These are phyloP conservation scores for Micropoecilia bifurca DNA, from an alignment of 2,797 vertebrate genomes.

Conservation along the genomic window DNA sequence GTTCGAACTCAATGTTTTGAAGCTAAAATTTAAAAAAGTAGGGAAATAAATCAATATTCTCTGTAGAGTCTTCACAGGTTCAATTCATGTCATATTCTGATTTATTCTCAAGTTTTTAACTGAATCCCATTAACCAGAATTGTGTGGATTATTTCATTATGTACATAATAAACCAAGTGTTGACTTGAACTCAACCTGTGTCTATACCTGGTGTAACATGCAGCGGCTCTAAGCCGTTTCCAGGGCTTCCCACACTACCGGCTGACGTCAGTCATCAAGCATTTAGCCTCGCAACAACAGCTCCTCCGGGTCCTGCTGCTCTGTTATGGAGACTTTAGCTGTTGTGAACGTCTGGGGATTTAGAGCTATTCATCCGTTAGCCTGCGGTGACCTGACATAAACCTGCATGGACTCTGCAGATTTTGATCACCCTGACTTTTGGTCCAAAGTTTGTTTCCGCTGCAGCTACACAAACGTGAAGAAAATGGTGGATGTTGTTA, in stretches of 20 bases:
- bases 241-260: conserved; percentile 36
- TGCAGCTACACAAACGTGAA: conserved; percentile 27
- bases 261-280: conserved; percentile 65
- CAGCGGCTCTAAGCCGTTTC: conserved; percentile 41
- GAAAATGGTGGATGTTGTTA: conserved; percentile 64
- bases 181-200: conserved; percentile 5
- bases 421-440: neutral
- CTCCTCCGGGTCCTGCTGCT: conserved; percentile 58
- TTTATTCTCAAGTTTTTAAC: conserved; percentile 10
- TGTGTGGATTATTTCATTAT: conserved; percentile 20
- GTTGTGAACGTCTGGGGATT: conserved; percentile 49
- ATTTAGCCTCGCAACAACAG: conserved; percentile 61
- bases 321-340: conserved; percentile 64
- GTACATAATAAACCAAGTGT: conserved; percentile 32
- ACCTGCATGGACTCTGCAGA: conserved; percentile 1
- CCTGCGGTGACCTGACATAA: conserved; percentile 23
- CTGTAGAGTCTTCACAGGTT: conserved; percentile 21
- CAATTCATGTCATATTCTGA: neutral
- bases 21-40: neutral
- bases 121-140: neutral
- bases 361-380: conserved; percentile 40
- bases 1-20: neutral
- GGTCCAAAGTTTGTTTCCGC: conserved; percentile 27
- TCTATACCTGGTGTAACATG: conserved; percentile 16
- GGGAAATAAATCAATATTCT: neutral